A percentile compares a stretch with the other conserved stretches of the same genome.
phyloP scores from a whole-genome alignment of 2,113 vertebrate genomes.

The Charina bottae region DNA sequence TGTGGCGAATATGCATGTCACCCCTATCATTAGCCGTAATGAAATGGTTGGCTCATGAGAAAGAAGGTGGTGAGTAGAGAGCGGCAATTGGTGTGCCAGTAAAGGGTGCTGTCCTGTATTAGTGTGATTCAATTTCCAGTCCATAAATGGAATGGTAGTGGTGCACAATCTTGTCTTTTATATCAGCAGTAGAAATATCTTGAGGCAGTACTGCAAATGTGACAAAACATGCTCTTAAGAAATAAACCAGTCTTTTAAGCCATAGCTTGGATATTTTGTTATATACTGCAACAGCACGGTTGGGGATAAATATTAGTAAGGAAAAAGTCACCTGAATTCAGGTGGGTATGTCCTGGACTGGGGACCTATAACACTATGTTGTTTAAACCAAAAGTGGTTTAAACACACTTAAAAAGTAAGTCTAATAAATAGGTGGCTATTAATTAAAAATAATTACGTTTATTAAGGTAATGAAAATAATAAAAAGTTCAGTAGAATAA shows the following conservation, averaged over 20 bases:
- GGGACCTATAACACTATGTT: not conserved
- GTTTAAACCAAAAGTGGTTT: not conserved
- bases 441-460: not conserved
- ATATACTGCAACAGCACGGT: not conserved
- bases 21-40: not conserved
- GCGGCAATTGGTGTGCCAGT: not conserved
- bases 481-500: not conserved
- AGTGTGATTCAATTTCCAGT: not conserved
- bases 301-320: not conserved
- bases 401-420: not conserved
- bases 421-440: not conserved
- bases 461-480: not conserved
- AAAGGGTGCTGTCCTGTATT: not conserved
- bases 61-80: not conserved
- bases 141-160: not conserved
- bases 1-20: not conserved
- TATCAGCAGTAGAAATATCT: not conserved
- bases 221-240: not conserved
- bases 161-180: not conserved
- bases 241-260: not conserved
- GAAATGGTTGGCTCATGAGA: not conserved
- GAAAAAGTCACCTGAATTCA: not conserved
- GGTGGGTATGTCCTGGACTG: not conserved
- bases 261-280: not conserved
- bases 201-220: not conserved